These are phyloP conservation scores for Amphiduros pacificus DNA, from an alignment of 2,888 invertebrate species.

Conservation along the genomic window DNA sequence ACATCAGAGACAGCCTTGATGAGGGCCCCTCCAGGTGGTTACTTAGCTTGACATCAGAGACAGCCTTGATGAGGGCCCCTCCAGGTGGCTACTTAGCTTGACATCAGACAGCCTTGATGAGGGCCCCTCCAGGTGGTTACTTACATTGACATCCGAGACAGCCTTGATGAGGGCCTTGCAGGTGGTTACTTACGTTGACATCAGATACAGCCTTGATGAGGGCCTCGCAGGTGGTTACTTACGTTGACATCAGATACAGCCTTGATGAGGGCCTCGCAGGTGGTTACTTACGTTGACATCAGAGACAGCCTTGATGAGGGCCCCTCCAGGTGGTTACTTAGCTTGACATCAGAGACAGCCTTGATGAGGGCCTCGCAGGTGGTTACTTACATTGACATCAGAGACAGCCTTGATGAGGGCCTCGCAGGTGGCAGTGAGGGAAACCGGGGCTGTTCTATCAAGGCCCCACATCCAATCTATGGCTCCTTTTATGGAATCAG, in stretches of 20 bases:
- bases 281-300: too few species aligned
- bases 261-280: constrained; percentile 52
- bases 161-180: constrained; percentile 54
- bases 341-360: too few species aligned
- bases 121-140: too few species aligned
- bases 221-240: constrained; percentile 48
- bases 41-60: too few species aligned
- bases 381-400: constrained; percentile 44
- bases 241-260: constrained; percentile 51
- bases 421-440: constrained; percentile 53
- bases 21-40: too few species aligned
- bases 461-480: constrained; percentile 54
- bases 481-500: constrained; percentile 54
- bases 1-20: too few species aligned
- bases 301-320: too few species aligned
- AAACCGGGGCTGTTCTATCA: constrained; percentile 43
- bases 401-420: constrained; percentile 51
- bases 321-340: too few species aligned
- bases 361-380: not conserved
- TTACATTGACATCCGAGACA: constrained; percentile 45
- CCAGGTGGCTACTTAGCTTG: too few species aligned
- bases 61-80: too few species aligned
- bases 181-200: constrained; percentile 41
- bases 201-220: constrained; percentile 50
- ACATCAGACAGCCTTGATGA: too few species aligned